Evolutionary conservation across 1,140 invertebrate species (phyloP), one percentile per base, ranked within the genome.

Genomic region (Tetragnatha versicolor): DNA sequence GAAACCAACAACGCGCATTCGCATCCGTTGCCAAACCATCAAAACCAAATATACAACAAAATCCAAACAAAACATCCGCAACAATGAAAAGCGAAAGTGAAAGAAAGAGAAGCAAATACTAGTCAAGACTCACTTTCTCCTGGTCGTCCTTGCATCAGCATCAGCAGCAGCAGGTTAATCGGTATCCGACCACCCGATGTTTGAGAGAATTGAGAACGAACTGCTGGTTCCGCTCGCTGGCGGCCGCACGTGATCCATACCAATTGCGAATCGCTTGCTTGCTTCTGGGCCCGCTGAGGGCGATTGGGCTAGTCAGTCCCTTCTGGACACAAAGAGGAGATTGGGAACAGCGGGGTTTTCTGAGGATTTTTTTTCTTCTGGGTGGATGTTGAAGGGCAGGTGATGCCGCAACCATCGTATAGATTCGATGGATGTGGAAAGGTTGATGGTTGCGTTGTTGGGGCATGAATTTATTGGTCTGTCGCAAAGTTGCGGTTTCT

Each of bases 171-270:
- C 39, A 65, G 61, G 33, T n/a, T 65, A 65, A 65, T 42, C 61
- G 39, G 27, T 39, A 65, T 33, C 17, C 9, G 61, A 65, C 61
- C 61, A 65, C 61, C 61, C 42, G 61, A 42, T 20, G 61, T 42
- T 65, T 14, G n/a, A n/a, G n/a, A 10, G 37, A 65, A 65, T n/a
- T 65, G 61, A 65, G 61, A 65, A 65, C 37, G 61, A 65, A 65
- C 61, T 39, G 42, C 35, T 42, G 61, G 55, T 58, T 58, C 55
- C 55, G 55, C 55, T 58, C 55, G 55, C 55, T 58, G 31, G 35
- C 55, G 29, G 20, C 31, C 20, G 31, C 55, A 58, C 55, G 55
- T 58, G 55, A 58, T 58, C 55, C 7, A 14, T 33, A 14, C 22
- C 27, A 20, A 58, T 58, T 58, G 31, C 27, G 12, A n/a, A 2